Evolutionary conservation across 2,797 vertebrate species (phyloP).

Genomic region (Gobionotothen gibberifrons): DNA sequence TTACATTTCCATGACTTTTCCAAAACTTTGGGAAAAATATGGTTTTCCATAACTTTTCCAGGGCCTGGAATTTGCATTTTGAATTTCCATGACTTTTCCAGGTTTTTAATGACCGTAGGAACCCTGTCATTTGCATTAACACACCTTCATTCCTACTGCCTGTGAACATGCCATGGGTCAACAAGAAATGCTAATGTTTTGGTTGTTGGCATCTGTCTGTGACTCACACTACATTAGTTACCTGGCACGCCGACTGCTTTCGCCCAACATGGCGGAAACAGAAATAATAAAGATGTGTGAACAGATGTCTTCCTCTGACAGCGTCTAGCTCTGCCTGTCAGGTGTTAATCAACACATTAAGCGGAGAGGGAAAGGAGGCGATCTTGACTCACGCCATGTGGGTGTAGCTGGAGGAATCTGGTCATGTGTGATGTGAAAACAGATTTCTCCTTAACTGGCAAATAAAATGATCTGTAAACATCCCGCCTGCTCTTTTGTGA

Average conservation of each 20-base stretch:
- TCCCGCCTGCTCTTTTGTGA: conserved; percentile 25
- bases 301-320: conserved; percentile 72
- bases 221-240: conserved; percentile 56
- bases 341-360: conserved; percentile 76
- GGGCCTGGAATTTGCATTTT: no score
- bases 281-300: conserved; percentile 66
- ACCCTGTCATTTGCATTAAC: conserved; percentile 19
- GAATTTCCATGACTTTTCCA: no score
- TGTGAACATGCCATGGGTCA: conserved; percentile 31
- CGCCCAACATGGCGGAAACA: conserved; percentile 56
- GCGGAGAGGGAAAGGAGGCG: conserved; percentile 47
- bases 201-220: conserved; percentile 48
- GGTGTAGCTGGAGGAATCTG: conserved; percentile 51
- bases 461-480: conserved; percentile 21
- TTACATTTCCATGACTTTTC: no score
- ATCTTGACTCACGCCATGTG: conserved; percentile 58
- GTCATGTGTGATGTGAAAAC: conserved; percentile 41
- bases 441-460: conserved; percentile 45
- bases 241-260: conserved; percentile 48
- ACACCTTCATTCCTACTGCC: background rate
- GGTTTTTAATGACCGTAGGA: no score
- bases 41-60: no score
- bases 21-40: no score
- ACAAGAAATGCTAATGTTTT: conserved; percentile 30
- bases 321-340: conserved; percentile 68